Base-by-base conservation (phyloP, 2,888 invertebrate species). In the Polydrusus cervinus region DNA sequence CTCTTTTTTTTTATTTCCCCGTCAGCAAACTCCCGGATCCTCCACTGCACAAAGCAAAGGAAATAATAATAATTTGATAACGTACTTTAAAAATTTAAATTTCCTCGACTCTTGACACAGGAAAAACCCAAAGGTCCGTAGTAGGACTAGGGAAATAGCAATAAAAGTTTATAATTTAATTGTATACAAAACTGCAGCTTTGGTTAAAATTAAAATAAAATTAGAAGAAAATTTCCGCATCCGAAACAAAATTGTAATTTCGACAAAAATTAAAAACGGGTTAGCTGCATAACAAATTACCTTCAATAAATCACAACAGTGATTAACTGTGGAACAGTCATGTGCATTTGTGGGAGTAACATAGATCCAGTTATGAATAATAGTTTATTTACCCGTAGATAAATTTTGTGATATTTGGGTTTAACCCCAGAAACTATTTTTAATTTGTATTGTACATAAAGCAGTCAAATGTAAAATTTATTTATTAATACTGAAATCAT, bases 261-360 rank as follows among this genome's bases (percentile, higher is more conserved):
- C 51, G 13, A 20, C 73, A 49, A 61, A 67, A 67, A 73, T 73
- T 73, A 67, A 73, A 73, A 73, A 73, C 73, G 13, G 30, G 61
- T 73, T 73, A 67, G 67, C 66, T 34, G 25, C 18, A 38, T 49
- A 62, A 71, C 65, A 71, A 71, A 71, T 71, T 65, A 64, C 72
- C 72, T 49, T 66, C 73, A 30, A 73, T 73, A 73, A 73, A 73
- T 73, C 66, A 66, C 49, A n/a, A 14, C 16, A 25, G 51, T 73
- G 65, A 73, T 73, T 73, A 73, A 73, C 73, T 67, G 67, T 57
- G 67, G 61, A 73, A 11, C 47, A 45, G 73, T 67, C 73, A 73
- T 61, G 30, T 73, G 73, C 73, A 73, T 67, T 73, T 72, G 72
- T 49, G 72, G 66, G 45, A 25, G 53, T 57, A 72, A 43, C 65